phyloP scores from a whole-genome alignment of 1,140 invertebrate species.

The Oedothorax gibbosus region DNA sequence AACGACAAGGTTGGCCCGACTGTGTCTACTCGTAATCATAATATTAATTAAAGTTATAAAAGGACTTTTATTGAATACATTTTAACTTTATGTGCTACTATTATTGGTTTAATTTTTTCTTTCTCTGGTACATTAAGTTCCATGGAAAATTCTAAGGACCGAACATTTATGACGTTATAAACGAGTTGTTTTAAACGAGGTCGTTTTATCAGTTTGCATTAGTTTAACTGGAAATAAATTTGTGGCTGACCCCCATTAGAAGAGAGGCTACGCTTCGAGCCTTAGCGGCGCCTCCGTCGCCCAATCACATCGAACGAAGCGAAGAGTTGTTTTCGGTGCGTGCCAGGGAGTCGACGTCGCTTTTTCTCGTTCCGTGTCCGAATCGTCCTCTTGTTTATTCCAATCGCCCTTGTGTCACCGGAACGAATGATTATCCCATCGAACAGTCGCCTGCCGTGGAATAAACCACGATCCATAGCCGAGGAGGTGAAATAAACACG shows the following conservation, averaged over 20 bases:
- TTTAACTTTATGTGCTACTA: too few relatives aligned
- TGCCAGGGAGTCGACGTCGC: not conserved
- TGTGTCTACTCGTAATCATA: too few relatives aligned
- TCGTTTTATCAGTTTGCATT: not conserved
- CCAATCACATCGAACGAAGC: conserved; percentile 39
- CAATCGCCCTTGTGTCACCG: not conserved
- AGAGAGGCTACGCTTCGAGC: conserved; percentile 16
- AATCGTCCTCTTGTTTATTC: not conserved
- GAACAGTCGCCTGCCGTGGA: not conserved
- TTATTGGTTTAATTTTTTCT: too few relatives aligned
- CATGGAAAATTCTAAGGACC: too few relatives aligned
- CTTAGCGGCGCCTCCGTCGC: conserved; percentile 48
- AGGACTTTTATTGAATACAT: too few relatives aligned
- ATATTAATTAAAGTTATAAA: too few relatives aligned
- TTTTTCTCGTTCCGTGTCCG: not conserved
- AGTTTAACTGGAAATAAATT: not conserved
- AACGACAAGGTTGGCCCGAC: too few relatives aligned
- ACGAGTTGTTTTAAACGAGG: too few relatives aligned
- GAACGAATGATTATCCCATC: not conserved
- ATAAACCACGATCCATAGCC: not conserved
- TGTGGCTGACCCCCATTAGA: not conserved
- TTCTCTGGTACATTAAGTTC: too few relatives aligned
- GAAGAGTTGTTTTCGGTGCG: conserved; percentile 15
- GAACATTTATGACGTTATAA: too few relatives aligned
- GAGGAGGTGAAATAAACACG: not conserved